Evolutionary conservation across 2,797 vertebrate genomes (phyloP), one percentile per base, ranked within the genome.

Genomic region (Iguana delicatissima): DNA sequence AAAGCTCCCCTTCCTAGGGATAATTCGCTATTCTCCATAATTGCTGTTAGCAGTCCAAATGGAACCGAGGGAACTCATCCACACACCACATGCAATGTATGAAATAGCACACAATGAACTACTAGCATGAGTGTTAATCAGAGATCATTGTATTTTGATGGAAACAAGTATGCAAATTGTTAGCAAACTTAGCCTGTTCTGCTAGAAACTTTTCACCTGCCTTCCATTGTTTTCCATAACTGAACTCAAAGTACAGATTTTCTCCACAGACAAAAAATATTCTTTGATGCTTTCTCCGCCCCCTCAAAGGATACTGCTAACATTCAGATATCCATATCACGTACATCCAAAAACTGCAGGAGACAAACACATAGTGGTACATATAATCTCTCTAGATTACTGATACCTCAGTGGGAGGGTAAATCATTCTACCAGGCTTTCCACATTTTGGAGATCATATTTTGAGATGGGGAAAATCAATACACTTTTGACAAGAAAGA

Each of bases 391-490:
- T 92, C 42, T 81, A 76, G 55, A 26, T 92, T 91, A 85, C 46
- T 83, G 89, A 35, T 62, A 84, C 62, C 80, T 84, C 50, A 57
- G 80, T 88, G 84, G 90, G 91, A 91, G 46, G 24, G 38, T 85
- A 92, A 88, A 84, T 92, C 64, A 92, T 92, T 59, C 14, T 0
- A 0, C 81, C 81, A 59, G 80, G 0, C 29, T 93, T 94, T 93
- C 84, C 90, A 69, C 67, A 59, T 88, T 0, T 80, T 94, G 84
- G 83, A 91, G 92, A 94, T 93, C 90, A 90, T 92, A 67, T 73
- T 92, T 92, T n/a, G 35, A 88, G 79, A 74, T n/a, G 57, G 55
- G 46, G 57, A 94, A 94, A 94, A 89, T 95, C 92, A 1, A 22
- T 94, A 87, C 0, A 1, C 67, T 86, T 42, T 87, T 88, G 62